phyloP scores from a whole-genome alignment of 92 coral and sea anemone genomes.

The Bergia puertoricense region DNA sequence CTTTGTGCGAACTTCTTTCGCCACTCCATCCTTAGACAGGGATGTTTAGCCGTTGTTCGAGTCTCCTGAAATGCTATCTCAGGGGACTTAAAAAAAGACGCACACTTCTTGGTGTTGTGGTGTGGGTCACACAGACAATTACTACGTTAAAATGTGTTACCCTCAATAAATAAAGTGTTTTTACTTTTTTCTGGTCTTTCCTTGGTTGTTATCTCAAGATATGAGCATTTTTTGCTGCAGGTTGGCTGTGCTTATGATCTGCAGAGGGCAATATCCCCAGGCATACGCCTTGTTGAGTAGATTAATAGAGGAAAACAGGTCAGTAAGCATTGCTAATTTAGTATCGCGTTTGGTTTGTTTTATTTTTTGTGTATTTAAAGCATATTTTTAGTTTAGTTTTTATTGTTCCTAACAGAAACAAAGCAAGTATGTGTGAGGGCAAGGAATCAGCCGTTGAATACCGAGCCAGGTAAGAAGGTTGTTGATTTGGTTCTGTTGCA shows the following conservation, averaged over 20 bases:
- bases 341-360: not conserved
- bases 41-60: too few species aligned
- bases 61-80: too few species aligned
- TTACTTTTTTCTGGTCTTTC: too few species aligned
- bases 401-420: conserved; percentile 40
- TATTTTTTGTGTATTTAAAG: not conserved
- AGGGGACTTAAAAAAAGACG: too few species aligned
- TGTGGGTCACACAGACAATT: too few species aligned
- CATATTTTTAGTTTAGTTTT: too few species aligned
- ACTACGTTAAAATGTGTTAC: too few species aligned
- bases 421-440: conserved; percentile 56
- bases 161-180: too few species aligned
- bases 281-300: conserved; percentile 58
- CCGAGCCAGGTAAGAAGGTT: conserved; percentile 61
- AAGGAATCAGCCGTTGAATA: conserved; percentile 68
- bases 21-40: too few species aligned
- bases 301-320: conserved; percentile 75
- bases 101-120: too few species aligned
- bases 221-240: conserved; percentile 30
- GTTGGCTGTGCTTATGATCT: conserved; percentile 73
- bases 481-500: not conserved
- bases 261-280: conserved; percentile 63
- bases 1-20: too few species aligned
- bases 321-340: not conserved
- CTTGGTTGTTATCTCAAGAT: not conserved